These are phyloP conservation scores for Papilio glaucus DNA, from an alignment of 1,140 invertebrate genomes.

Conservation along the genomic window DNA sequence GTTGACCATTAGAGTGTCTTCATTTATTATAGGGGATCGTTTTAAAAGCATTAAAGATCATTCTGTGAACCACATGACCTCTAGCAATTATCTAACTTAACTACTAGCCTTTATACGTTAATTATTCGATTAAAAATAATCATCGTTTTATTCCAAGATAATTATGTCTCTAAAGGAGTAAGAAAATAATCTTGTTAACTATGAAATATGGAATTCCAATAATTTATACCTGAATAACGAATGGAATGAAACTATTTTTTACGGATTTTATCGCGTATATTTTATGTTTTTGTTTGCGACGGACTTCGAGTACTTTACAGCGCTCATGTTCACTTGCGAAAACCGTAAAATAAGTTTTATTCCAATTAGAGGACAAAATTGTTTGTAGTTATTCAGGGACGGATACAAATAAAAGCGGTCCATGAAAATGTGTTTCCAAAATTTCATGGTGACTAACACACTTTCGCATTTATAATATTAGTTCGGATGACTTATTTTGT, in stretches of 20 bases:
- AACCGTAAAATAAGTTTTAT: no score
- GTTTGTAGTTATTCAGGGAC: no score
- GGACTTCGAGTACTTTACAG: no score
- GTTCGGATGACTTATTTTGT: no score
- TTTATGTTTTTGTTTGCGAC: neutral
- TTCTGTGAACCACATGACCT: neutral
- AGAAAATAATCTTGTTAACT: neutral
- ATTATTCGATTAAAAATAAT: neutral
- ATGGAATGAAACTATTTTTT: neutral
- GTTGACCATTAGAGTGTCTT: slow-evolving; percentile 13
- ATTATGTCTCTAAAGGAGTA: no score
- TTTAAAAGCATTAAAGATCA: neutral
- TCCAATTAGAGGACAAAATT: no score
- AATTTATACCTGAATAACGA: neutral
- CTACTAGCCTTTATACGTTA: neutral
- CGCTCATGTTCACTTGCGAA: no score
- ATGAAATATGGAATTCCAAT: neutral
- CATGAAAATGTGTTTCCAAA: no score
- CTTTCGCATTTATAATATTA: no score
- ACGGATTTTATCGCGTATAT: neutral
- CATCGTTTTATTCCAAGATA: neutral
- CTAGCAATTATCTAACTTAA: neutral
- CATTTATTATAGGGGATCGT: slow-evolving; percentile 16
- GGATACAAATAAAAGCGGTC: no score
- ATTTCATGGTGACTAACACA: no score